Base-by-base conservation (phyloP, 2,113 vertebrate species). In the Petaurus breviceps region DNA sequence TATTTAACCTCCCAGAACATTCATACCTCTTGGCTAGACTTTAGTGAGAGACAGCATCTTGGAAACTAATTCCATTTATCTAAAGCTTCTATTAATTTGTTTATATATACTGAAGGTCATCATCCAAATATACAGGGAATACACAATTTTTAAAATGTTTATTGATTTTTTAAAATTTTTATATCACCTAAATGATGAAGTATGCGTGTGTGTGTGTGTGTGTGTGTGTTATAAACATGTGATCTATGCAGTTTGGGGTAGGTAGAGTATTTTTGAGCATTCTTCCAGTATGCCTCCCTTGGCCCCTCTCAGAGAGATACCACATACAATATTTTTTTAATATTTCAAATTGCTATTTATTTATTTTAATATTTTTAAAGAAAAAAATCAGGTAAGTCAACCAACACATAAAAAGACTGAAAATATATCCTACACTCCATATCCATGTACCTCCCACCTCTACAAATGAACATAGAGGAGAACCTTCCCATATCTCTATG, bases 51-150 rank as follows among this genome's bases (percentile, higher is more conserved):
- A 96, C 94, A 95, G 89, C 92, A 95, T 95, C 95, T 97, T 90
- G 95, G 95, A 96, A 95, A 93, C 43, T 94, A 95, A 97, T 96
- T 97, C 91, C 51, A 93, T 94, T 96, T 97, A 46, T 90, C 96
- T 93, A 94, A 97, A 94, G 93, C 84, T 95, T 97, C 94, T 97
- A 95, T 96, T 98, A 97, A 94, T 96, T 96, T 97, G 90, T 97
- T 89, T 96, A 95, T 47, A 95, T 90, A 97, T 77, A 92, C 84
- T 96, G 93, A 97, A 97, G 95, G 97, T 97, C 94, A 97, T 68
- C 95, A 94, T 95, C 37, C 95, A 97, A 97, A 93, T 94, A 97
- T 97, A 95, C 61, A 95, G 53, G 68, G 90, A 95, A 96, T 94
- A 94, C 90, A 95, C 51, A 51, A 14, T 37, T 57, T 43, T 22